Percentiles rank a stretch among this genome's conserved stretches.
These are phyloP conservation scores for Netelia inedita DNA, from an alignment of 2,888 invertebrate species.

Conservation along the genomic window DNA sequence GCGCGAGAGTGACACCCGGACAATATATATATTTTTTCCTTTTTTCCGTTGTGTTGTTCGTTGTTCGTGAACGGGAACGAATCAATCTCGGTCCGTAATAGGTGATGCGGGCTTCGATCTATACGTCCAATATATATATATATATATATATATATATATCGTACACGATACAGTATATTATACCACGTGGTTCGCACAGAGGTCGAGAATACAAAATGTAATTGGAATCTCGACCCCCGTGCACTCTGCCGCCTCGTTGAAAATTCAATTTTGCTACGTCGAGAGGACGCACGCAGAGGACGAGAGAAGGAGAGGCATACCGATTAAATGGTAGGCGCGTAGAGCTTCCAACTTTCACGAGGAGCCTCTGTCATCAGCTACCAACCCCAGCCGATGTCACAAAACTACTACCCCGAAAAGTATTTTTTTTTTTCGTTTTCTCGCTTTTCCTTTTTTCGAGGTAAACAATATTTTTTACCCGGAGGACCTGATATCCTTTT, in stretches of 20 bases:
- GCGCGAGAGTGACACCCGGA: slow-evolving; percentile 22
- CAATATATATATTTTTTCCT: slow-evolving; percentile 15
- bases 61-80: slow-evolving; percentile 36
- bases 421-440: neutral
- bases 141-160: slow-evolving; percentile 10
- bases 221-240: slow-evolving; percentile 66
- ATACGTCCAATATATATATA: neutral
- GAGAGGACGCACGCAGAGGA: slow-evolving; percentile 53
- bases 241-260: slow-evolving; percentile 67
- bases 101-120: slow-evolving; percentile 50
- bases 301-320: slow-evolving; percentile 25
- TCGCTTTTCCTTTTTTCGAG: neutral
- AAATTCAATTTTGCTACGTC: slow-evolving; percentile 70
- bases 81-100: slow-evolving; percentile 56
- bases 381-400: slow-evolving; percentile 15
- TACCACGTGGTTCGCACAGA: slow-evolving; percentile 30
- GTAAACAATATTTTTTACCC: slow-evolving; percentile 13
- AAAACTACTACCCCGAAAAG: slow-evolving; percentile 21
- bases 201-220: slow-evolving; percentile 68
- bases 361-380: slow-evolving; percentile 55
- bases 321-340: slow-evolving; percentile 64
- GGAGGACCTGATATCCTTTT: too few species aligned
- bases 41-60: slow-evolving; percentile 17
- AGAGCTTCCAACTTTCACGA: slow-evolving; percentile 54
- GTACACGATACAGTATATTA: slow-evolving; percentile 29